These are phyloP conservation scores for Pseudanteris insignis DNA, from an alignment of 2,888 invertebrate species.

Conservation along the genomic window DNA sequence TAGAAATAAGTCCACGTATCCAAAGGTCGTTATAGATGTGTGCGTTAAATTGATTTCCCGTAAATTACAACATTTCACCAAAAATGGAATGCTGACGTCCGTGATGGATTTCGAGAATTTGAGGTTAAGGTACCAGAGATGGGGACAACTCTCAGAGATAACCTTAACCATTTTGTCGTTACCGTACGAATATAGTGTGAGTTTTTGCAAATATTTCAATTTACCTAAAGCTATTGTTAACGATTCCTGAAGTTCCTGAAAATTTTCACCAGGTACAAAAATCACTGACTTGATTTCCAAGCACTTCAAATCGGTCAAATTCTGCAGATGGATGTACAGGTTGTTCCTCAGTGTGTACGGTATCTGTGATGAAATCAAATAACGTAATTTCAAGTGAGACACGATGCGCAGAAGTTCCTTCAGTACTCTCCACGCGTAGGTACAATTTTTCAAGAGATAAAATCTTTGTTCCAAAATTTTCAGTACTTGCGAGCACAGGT, in stretches of 20 bases:
- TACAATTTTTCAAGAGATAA: constrained; percentile 8
- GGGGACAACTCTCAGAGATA: background rate
- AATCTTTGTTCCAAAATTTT: constrained; percentile 23
- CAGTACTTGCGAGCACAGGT: constrained; percentile 8
- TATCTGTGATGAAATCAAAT: constrained; percentile 5
- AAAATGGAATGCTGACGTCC: constrained; percentile 3
- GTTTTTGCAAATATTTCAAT: constrained; percentile 2
- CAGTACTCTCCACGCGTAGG: constrained; percentile 6
- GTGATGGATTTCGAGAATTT: constrained; percentile 17
- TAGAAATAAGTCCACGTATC: constrained; percentile 10
- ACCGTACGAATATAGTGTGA: constrained; percentile 17
- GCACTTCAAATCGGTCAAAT: constrained; percentile 2
- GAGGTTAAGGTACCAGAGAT: constrained; percentile 17
- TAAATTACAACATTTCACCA: constrained; percentile 1
- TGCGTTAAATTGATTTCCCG: constrained; percentile 5
- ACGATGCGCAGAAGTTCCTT: constrained; percentile 4
- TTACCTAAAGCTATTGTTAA: constrained; percentile 7
- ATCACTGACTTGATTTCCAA: constrained; percentile 17
- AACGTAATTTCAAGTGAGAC: constrained; percentile 9
- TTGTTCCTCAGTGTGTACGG: constrained; percentile 14
- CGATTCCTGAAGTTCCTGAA: background rate
- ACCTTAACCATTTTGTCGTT: constrained; percentile 11
- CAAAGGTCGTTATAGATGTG: constrained; percentile 4
- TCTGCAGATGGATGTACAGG: constrained; percentile 11
- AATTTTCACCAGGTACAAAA: constrained; percentile 5